These are phyloP conservation scores for Limnothrissa miodon DNA, from an alignment of 2,113 vertebrate genomes.

Conservation along the genomic window DNA sequence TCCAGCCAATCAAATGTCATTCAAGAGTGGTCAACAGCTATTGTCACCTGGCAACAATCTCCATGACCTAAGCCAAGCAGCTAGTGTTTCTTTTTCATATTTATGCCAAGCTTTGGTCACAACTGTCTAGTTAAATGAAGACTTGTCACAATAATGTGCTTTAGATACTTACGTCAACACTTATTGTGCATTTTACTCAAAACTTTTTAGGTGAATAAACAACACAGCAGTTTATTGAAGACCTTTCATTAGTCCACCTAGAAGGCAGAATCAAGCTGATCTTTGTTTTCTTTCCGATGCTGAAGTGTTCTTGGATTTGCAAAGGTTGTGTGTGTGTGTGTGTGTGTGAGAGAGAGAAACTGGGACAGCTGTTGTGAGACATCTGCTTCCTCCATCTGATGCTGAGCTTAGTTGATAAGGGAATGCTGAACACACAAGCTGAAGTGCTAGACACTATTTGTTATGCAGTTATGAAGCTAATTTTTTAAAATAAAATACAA, in stretches of 20 bases:
- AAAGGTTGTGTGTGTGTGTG: not conserved
- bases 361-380: not conserved
- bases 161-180: not conserved
- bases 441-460: not conserved
- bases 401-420: not conserved
- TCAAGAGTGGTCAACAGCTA: not conserved
- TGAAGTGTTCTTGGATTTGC: not conserved
- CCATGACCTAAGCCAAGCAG: not conserved
- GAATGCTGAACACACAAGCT: not conserved
- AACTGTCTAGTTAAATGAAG: not conserved
- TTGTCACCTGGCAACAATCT: slow-evolving; percentile 27
- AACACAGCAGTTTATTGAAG: not conserved
- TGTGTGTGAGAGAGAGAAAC: not conserved
- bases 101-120: not conserved
- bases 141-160: not conserved
- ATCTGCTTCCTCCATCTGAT: not conserved
- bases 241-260: not conserved
- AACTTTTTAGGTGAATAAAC: not conserved
- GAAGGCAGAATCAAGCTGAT: not conserved
- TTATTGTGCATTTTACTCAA: too few relatives aligned
- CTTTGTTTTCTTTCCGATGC: not conserved
- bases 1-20: not conserved
- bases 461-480: not conserved
- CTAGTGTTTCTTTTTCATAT: not conserved
- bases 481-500: too few relatives aligned